Evolutionary conservation across 2,797 vertebrate genomes (phyloP).

Genomic region (Urocyon cinereoargenteus): DNA sequence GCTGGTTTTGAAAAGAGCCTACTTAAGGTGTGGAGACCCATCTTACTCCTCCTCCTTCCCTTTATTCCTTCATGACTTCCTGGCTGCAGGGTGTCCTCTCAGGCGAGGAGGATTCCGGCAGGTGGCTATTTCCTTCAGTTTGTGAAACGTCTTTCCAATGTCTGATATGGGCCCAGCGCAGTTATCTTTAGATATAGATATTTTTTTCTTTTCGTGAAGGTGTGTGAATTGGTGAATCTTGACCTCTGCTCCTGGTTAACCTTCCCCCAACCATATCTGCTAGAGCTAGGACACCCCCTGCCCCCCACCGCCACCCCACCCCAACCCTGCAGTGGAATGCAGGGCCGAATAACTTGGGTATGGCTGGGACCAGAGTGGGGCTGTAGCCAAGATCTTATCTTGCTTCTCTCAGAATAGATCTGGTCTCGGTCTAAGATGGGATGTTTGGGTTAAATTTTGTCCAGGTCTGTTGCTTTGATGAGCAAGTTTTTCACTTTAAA

Average conservation of each 20-base stretch:
- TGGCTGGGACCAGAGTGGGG: neutral
- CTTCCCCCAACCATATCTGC: neutral
- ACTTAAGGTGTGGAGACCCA: neutral
- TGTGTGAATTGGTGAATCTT: neutral
- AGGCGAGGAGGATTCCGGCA: neutral
- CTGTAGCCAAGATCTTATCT: constrained; percentile 59
- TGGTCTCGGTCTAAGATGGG: constrained; percentile 15
- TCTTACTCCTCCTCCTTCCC: neutral
- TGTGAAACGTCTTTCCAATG: neutral
- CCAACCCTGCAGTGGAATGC: neutral
- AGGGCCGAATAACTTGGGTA: constrained; percentile 19
- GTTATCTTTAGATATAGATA: neutral
- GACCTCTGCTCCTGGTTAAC: neutral
- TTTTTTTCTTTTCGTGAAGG: neutral
- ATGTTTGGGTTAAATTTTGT: constrained; percentile 55
- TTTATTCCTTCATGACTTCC: neutral
- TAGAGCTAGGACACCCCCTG: neutral
- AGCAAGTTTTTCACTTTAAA: constrained; percentile 49
- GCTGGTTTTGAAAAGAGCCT: neutral
- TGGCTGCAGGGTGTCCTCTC: neutral
- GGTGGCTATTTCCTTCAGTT: neutral
- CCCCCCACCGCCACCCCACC: no score
- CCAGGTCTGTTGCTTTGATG: constrained; percentile 36
- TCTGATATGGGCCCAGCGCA: neutral
- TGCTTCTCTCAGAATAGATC: constrained; percentile 61